phyloP scores from a whole-genome alignment of 2,113 vertebrate genomes.

The Vidua chalybeata region DNA sequence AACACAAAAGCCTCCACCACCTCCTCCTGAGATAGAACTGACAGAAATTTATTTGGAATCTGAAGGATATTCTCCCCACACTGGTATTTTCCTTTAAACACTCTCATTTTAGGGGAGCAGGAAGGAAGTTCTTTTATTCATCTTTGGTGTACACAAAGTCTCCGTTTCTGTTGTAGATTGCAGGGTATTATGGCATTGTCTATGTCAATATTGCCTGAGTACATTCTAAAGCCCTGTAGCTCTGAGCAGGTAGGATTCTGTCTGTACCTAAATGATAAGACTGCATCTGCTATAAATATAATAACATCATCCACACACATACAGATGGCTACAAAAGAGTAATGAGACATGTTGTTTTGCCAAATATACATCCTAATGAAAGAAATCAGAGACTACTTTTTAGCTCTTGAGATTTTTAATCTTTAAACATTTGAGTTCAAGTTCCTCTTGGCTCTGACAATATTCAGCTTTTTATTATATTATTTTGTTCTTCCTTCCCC shows the following conservation, averaged over 20 bases:
- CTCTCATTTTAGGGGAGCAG: not conserved
- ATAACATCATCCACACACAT: not conserved
- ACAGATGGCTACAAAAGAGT: conserved; percentile 23
- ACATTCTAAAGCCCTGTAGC: not conserved
- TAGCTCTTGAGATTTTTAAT: not conserved
- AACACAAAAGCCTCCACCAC: not conserved
- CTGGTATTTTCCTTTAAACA: not conserved
- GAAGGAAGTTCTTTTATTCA: not conserved
- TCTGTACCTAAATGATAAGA: conserved; percentile 48
- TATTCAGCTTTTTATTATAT: not conserved
- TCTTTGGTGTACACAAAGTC: not conserved
- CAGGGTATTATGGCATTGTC: not conserved
- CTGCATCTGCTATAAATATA: conserved; percentile 36
- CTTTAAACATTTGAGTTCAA: not conserved
- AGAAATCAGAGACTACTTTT: not conserved
- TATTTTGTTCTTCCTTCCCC: not conserved
- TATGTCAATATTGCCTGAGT: conserved; percentile 10
- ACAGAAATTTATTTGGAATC: not conserved
- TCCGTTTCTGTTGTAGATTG: not conserved
- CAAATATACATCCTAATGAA: conserved; percentile 27
- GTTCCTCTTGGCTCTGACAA: not conserved
- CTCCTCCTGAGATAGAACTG: not conserved
- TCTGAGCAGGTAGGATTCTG: conserved; percentile 29
- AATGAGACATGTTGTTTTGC: conserved; percentile 29
- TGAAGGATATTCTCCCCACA: not conserved